Evolutionary conservation across 2,888 invertebrate genomes (phyloP).

Genomic region (Aphrophora alni): DNA sequence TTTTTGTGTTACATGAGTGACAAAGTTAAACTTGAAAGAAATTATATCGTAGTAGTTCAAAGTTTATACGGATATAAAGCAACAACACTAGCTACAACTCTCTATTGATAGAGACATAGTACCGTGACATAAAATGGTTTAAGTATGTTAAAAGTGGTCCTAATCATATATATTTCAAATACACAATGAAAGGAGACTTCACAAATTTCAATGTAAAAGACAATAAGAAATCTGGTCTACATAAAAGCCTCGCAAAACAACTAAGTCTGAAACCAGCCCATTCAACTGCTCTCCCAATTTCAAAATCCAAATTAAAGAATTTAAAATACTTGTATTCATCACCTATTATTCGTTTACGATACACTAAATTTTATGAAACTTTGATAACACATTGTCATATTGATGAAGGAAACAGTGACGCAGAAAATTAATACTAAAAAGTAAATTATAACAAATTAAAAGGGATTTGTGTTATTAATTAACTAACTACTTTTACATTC

Average conservation of each 20-base stretch:
- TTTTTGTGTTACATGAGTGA: too few species aligned
- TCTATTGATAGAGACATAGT: background rate
- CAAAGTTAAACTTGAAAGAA: too few species aligned
- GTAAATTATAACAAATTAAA: background rate
- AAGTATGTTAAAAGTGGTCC: conserved; percentile 11
- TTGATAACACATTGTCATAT: background rate
- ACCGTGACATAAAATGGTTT: conserved; percentile 3
- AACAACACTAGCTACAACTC: too few species aligned
- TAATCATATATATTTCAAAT: conserved; percentile 13
- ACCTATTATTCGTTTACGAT: background rate
- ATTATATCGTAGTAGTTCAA: too few species aligned
- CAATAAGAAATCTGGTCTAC: background rate
- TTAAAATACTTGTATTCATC: conserved; percentile 11
- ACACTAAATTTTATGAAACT: conserved; percentile 3
- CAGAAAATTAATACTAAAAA: background rate
- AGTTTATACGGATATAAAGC: too few species aligned
- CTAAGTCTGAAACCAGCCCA: conserved; percentile 3
- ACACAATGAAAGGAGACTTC: background rate
- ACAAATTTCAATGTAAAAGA: conserved; percentile 14
- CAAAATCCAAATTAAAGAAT: background rate
- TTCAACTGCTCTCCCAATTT: background rate
- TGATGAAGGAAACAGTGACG: background rate
- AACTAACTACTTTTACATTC: too few species aligned
- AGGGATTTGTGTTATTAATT: background rate
- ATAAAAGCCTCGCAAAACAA: background rate